Evolutionary conservation across 2,113 vertebrate genomes (phyloP), one percentile per base, ranked within the genome.

Genomic region (Rhabdornis inornatus): DNA sequence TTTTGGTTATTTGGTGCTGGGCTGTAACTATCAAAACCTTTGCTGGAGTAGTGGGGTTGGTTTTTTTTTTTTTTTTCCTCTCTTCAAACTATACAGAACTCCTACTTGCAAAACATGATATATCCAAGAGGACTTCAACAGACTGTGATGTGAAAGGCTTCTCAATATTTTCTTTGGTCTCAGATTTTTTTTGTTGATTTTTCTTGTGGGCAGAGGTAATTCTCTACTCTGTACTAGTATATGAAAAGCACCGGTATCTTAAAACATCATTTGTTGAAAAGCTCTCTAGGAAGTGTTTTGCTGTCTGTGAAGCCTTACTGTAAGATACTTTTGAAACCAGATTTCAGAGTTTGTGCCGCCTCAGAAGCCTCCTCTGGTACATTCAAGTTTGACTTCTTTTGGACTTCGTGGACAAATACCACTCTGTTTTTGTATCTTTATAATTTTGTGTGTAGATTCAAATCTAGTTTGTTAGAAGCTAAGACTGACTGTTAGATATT

Each of bases 101-200:
- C 84, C 93, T 89, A 89, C 65, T 92, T 94, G 79, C 93, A 90
- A 95, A 92, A 88, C 85, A 79, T 60, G 52, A 49, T 96, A 97
- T 98, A 97, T 95, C 92, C 95, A 87, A 96, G 97, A 97, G 94
- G 96, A 98, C 97, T 97, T 84, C 91, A 80, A 96, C 4, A 94
- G 95, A 98, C 98, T 98, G 3, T 78, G 63, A 91, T 95, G 66
- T 37, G 72, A 95, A 97, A 96, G 85, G 90, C 84, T 90, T 89
- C 92, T 76, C 60, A 63, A 16, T 88, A 94, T 89, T 94, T 97
- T 57, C 84, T 95, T 55, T 90, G 89, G 79, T 94, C 82, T 93
- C 74, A 93, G 76, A 61, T 92, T 92, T 86, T 89, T 89, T 75
- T 71, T n/a, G 42, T 91, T 84, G 37, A 64, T 61, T 97, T 96